A percentile compares a stretch with the other conserved stretches of the same genome.
Evolutionary conservation across 2,797 vertebrate genomes (phyloP).

Genomic region (Ispidina picta): DNA sequence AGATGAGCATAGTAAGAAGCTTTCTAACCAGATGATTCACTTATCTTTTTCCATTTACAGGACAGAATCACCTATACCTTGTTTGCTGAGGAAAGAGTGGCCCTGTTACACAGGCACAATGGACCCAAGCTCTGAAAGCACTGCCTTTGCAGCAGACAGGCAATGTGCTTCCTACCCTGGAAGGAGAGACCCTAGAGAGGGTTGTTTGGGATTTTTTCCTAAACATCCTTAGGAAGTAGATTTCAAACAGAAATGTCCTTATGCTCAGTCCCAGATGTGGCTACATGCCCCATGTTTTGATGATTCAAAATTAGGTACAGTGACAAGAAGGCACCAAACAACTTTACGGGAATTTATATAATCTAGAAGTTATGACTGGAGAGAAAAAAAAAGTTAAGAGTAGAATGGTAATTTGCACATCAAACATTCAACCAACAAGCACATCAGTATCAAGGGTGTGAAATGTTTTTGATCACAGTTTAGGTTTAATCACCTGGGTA

Average conservation of each 20-base stretch:
- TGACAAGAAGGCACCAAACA: not conserved
- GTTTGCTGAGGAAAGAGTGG: not conserved
- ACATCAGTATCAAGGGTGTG: not conserved
- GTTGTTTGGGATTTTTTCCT: not conserved
- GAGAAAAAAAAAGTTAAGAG: not conserved
- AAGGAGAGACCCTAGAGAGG: not conserved
- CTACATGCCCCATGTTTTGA: not conserved
- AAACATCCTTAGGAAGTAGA: not conserved
- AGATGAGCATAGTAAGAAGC: not conserved
- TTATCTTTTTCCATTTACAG: not conserved
- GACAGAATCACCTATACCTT: not conserved
- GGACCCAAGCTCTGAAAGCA: not conserved
- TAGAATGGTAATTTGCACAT: not conserved
- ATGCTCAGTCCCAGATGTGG: not conserved
- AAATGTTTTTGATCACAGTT: not conserved
- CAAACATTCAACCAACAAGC: not conserved
- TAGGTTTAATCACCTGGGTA: not conserved
- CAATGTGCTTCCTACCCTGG: not conserved
- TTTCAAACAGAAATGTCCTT: not conserved
- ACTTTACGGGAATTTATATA: not conserved
- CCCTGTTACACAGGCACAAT: not conserved
- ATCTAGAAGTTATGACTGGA: not conserved
- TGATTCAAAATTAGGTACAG: not conserved
- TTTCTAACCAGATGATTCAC: not conserved
- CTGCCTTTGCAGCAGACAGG: not conserved